phyloP scores from a whole-genome alignment of 64 coral and sea anemone genomes.

The Astreopora myriophthalma region DNA sequence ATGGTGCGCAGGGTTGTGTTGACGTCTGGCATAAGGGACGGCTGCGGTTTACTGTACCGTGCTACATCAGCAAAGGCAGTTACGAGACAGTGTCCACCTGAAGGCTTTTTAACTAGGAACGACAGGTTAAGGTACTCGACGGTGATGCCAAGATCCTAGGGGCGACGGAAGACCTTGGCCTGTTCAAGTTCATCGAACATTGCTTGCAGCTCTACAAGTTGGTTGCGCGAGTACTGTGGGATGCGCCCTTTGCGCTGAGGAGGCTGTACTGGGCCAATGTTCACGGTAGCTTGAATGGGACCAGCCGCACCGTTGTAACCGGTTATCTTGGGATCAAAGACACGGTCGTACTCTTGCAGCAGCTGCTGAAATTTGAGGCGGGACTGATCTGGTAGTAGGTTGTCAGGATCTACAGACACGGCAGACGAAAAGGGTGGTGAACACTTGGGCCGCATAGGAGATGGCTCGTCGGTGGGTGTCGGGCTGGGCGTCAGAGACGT shows the following conservation, averaged over 20 bases:
- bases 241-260: slow-evolving; percentile 54
- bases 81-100: slow-evolving; percentile 4
- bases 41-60: slow-evolving; percentile 55
- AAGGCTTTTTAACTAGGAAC: slow-evolving; percentile 41
- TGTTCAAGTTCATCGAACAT: slow-evolving; percentile 40
- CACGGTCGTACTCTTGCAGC: background rate
- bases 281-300: slow-evolving; percentile 23
- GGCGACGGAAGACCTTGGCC: slow-evolving; percentile 11
- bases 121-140: slow-evolving; percentile 55
- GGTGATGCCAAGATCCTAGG: slow-evolving; percentile 20
- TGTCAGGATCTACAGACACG: slow-evolving; percentile 23
- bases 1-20: slow-evolving; percentile 26
- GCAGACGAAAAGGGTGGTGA: background rate
- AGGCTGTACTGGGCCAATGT: slow-evolving; percentile 39
- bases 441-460: background rate
- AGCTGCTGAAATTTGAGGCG: background rate
- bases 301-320: slow-evolving; percentile 48
- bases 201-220: slow-evolving; percentile 28
- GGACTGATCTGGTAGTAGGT: background rate
- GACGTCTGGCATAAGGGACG: slow-evolving; percentile 53
- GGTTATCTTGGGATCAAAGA: slow-evolving; percentile 15
- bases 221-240: slow-evolving; percentile 35
- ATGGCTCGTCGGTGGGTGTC: background rate
- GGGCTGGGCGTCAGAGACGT: background rate
- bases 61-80: slow-evolving; percentile 35